Evolutionary conservation across 2,113 vertebrate genomes (phyloP).

Genomic region (Zonotrichia leucophrys): DNA sequence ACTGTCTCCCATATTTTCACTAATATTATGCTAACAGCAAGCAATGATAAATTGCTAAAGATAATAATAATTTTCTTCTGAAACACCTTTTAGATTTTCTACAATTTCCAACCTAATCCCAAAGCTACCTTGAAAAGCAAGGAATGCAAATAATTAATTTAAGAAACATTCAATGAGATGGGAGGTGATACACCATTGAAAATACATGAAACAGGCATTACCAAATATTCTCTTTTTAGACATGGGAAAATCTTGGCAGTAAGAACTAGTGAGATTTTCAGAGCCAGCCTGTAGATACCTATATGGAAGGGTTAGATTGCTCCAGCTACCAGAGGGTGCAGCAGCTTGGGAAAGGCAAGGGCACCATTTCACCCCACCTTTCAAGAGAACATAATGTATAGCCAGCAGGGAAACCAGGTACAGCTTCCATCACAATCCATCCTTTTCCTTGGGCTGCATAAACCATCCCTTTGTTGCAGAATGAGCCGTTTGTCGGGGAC

Average conservation of each 20-base stretch:
- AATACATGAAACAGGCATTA: neutral
- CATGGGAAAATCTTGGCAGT: neutral
- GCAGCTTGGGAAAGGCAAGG: neutral
- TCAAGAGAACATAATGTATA: fast-evolving
- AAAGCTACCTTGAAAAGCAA: neutral
- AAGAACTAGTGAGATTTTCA: neutral
- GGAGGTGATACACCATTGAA: neutral
- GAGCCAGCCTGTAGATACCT: neutral
- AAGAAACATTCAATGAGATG: neutral
- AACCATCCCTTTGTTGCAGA: neutral
- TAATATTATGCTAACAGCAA: neutral
- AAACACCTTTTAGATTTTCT: neutral
- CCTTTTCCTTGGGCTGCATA: neutral
- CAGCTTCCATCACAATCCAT: fast-evolving
- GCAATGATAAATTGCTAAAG: neutral
- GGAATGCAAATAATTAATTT: neutral
- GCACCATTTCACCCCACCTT: neutral
- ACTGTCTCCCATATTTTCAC: neutral
- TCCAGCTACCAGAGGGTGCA: neutral
- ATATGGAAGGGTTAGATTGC: neutral
- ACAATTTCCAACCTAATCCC: neutral
- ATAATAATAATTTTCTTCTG: neutral
- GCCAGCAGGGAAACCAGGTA: neutral
- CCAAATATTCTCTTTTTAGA: neutral
- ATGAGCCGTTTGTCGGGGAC: too few species aligned